Percentiles rank a stretch among this genome's conserved stretches.
Conservation (phyloP, 1,140 invertebrate genomes). For the Apocrypta bakeri region DNA sequence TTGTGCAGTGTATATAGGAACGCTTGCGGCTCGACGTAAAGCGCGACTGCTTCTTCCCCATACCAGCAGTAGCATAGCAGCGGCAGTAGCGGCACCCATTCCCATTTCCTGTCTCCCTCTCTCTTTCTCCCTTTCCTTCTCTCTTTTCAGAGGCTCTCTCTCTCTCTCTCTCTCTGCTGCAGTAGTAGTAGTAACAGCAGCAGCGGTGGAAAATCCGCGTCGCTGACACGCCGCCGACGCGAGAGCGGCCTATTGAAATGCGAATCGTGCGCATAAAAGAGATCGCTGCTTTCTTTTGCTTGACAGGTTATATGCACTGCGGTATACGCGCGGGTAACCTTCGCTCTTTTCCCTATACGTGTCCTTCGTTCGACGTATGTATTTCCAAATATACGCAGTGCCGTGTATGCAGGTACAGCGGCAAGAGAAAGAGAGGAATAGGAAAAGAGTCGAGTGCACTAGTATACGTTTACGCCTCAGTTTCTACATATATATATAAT, state of each 20-base stretch:
- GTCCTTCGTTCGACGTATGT: too few relatives aligned
- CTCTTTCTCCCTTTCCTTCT: not conserved
- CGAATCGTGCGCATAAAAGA: slow-evolving; percentile 5
- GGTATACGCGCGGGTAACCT: not conserved
- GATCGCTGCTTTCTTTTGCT: slow-evolving; percentile 12
- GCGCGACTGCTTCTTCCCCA: not conserved
- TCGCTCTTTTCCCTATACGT: not conserved
- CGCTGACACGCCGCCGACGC: not conserved
- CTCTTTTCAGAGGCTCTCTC: not conserved
- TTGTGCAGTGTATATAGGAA: not conserved
- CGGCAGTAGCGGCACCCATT: too few relatives aligned
- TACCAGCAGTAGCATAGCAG: too few relatives aligned
- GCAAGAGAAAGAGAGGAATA: too few relatives aligned
- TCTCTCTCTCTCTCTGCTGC: not conserved
- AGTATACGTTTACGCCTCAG: too few relatives aligned
- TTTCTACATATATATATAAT: too few relatives aligned
- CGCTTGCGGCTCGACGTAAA: not conserved
- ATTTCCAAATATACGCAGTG: too few relatives aligned
- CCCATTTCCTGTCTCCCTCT: not conserved
- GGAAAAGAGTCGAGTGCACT: too few relatives aligned
- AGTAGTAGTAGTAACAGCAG: too few relatives aligned
- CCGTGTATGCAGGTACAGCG: too few relatives aligned
- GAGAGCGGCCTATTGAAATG: slow-evolving; percentile 3
- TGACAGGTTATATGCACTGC: not conserved
- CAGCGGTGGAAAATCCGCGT: not conserved